phyloP scores from a whole-genome alignment of 2,888 invertebrate species.

The Gryllus longicercus region DNA sequence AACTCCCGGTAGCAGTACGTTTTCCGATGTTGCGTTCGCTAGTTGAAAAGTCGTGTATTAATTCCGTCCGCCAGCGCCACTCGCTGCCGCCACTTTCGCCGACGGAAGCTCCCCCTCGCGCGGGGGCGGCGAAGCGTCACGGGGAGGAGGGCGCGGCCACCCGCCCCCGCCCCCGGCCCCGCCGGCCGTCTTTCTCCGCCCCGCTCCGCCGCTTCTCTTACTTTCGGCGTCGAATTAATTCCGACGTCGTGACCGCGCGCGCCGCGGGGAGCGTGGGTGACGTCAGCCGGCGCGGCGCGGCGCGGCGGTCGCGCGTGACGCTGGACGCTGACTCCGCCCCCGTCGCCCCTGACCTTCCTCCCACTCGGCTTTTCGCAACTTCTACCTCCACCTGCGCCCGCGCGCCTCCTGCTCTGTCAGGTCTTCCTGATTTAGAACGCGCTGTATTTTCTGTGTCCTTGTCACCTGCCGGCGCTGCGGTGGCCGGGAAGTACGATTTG shows the following conservation, averaged over 20 bases:
- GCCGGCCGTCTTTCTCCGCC: not conserved
- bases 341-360: not conserved
- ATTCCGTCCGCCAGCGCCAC: too few species aligned
- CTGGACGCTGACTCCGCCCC: not conserved
- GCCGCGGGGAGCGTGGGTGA: not conserved
- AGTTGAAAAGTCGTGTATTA: too few species aligned
- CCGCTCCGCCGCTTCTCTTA: not conserved
- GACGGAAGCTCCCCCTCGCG: not conserved
- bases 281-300: not conserved
- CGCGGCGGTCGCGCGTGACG: not conserved
- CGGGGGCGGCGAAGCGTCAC: not conserved
- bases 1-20: too few species aligned
- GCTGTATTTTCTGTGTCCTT: too few species aligned
- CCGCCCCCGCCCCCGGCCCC: not conserved
- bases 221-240: not conserved
- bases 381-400: too few species aligned
- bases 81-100: too few species aligned
- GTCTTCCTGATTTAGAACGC: too few species aligned
- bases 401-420: too few species aligned
- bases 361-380: too few species aligned
- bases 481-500: too few species aligned
- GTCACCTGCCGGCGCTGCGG: too few species aligned
- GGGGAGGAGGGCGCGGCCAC: not conserved
- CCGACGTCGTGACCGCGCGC: slow-evolving; percentile 5
- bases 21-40: too few species aligned